Percentiles rank a stretch among this genome's conserved stretches.
phyloP scores from a whole-genome alignment of 2,888 invertebrate species.

The Eilema caniola region DNA sequence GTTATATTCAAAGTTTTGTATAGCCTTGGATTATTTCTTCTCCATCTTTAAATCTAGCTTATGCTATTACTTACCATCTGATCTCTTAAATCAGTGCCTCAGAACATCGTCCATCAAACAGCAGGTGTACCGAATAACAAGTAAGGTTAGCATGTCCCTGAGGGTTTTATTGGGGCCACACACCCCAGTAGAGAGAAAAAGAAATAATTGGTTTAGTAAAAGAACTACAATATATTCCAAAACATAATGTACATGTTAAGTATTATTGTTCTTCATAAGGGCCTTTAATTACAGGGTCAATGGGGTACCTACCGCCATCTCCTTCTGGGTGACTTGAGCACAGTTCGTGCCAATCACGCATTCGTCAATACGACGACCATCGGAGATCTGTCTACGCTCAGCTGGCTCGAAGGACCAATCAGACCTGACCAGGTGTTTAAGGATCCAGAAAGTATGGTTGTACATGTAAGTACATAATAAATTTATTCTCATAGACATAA shows the following conservation, averaged over 20 bases:
- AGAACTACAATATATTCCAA: too few relatives aligned
- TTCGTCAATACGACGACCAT: slow-evolving; percentile 92
- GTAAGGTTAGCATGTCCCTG: too few relatives aligned
- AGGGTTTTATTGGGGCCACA: too few relatives aligned
- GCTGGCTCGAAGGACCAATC: slow-evolving; percentile 89
- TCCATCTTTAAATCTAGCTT: too few relatives aligned
- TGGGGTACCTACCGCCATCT: slow-evolving; percentile 96
- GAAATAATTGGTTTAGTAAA: too few relatives aligned
- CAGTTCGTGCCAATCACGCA: slow-evolving; percentile 88
- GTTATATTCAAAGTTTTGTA: too few relatives aligned
- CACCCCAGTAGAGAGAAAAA: too few relatives aligned
- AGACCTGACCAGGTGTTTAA: slow-evolving; percentile 67
- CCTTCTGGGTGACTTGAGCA: slow-evolving; percentile 84
- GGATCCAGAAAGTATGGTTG: slow-evolving; percentile 60
- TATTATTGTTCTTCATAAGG: not conserved
- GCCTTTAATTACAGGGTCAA: slow-evolving; percentile 72
- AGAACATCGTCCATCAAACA: too few relatives aligned
- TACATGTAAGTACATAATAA: slow-evolving; percentile 69
- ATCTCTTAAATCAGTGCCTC: too few relatives aligned
- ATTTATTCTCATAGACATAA: not conserved
- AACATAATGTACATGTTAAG: not conserved
- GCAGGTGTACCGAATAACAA: too few relatives aligned
- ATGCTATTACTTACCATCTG: too few relatives aligned
- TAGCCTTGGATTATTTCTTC: too few relatives aligned
- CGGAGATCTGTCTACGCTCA: slow-evolving; percentile 95